phyloP scores from a whole-genome alignment of 2,797 vertebrate genomes.

The Chelidonichthys spinosus region DNA sequence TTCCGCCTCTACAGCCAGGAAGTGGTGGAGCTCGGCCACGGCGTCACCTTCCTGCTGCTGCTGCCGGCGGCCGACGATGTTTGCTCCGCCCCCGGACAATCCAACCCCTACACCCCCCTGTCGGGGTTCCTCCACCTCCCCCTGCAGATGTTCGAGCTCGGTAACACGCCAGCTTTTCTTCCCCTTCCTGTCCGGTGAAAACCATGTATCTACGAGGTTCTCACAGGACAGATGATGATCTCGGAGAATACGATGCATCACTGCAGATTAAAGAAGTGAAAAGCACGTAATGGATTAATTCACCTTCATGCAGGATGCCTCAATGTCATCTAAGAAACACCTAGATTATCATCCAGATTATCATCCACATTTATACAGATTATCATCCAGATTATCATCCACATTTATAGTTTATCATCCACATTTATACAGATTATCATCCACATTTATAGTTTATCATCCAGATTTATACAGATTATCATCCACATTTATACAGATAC shows the following conservation, averaged over 20 bases:
- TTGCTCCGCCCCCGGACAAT: constrained; percentile 98
- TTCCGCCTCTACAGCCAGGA: constrained; percentile 98
- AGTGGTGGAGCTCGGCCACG: constrained; percentile 96
- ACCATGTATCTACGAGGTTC: no score
- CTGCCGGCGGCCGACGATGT: constrained; percentile 95
- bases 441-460: no score
- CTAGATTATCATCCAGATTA: no score
- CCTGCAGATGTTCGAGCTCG: constrained; percentile 99
- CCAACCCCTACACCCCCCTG: constrained; percentile 94
- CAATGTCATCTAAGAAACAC: no score
- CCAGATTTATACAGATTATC: no score
- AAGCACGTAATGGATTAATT: neutral
- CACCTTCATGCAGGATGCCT: neutral
- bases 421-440: no score
- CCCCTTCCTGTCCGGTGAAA: no score
- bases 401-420: no score
- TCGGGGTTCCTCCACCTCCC: constrained; percentile 98
- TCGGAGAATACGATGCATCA: neutral
- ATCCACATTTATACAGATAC: no score
- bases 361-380: no score
- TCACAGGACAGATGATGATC: neutral
- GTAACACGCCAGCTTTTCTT: constrained; percentile 74
- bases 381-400: no score
- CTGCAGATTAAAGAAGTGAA: no score
- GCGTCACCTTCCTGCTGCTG: constrained; percentile 98